A percentile compares a stretch with the other conserved stretches of the same genome.
Conservation (phyloP, 1,140 invertebrate genomes). For the Pogonus chalceus region DNA sequence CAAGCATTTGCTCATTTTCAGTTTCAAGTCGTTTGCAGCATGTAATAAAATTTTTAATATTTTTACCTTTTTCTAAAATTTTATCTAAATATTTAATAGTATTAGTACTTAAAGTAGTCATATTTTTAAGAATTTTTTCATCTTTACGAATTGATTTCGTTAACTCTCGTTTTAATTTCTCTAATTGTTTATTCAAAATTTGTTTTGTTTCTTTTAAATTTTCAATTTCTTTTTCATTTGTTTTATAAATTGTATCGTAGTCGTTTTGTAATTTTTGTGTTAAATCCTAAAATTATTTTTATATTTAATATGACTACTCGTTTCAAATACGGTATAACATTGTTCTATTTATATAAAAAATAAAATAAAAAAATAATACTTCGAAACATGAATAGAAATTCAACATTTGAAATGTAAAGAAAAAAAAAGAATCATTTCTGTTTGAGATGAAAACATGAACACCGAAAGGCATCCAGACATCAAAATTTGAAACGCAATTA, state of each 20-base stretch:
- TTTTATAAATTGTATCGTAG: background rate
- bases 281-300: conserved; percentile 9
- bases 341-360: too few species aligned
- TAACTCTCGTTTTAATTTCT: conserved; percentile 1
- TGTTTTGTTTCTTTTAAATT: background rate
- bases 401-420: too few species aligned
- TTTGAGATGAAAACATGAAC: background rate
- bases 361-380: too few species aligned
- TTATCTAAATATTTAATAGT: conserved; percentile 19
- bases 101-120: conserved; percentile 20
- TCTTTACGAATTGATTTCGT: conserved; percentile 14
- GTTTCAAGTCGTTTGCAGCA: conserved; percentile 29
- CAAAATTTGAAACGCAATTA: background rate
- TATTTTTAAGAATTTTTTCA: conserved; percentile 19
- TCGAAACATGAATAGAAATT: too few species aligned
- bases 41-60: conserved; percentile 19
- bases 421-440: too few species aligned
- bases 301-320: too few species aligned
- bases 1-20: conserved; percentile 19
- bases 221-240: conserved; percentile 9
- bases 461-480: background rate
- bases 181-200: background rate
- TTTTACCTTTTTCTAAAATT: conserved; percentile 19
- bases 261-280: conserved; percentile 13
- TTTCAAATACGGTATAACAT: too few species aligned